Percentiles rank a stretch among this genome's conserved stretches.
These are phyloP conservation scores for Eulemur rufifrons DNA, from an alignment of 2,113 vertebrate species.

Conservation along the genomic window DNA sequence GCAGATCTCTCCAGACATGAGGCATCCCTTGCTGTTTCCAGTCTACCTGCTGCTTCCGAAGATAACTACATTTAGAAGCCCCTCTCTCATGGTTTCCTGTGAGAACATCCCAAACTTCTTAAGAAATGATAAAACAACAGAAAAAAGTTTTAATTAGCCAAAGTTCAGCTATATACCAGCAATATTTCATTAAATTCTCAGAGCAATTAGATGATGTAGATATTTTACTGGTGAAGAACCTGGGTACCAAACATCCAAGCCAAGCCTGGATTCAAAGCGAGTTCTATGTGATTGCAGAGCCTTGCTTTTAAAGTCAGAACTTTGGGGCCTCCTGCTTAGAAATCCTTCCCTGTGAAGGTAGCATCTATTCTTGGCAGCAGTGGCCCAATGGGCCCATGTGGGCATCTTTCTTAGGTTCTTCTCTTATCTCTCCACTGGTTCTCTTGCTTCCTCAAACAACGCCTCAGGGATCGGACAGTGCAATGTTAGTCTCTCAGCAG, in stretches of 20 bases:
- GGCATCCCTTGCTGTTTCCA: neutral
- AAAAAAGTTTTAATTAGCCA: neutral
- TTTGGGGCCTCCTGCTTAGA: neutral
- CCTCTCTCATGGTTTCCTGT: neutral
- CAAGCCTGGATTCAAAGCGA: neutral
- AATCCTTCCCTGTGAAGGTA: neutral
- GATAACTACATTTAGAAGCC: neutral
- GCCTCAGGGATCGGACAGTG: neutral
- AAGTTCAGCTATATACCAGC: neutral
- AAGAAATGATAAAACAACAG: neutral
- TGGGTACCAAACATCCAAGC: neutral
- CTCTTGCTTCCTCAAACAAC: neutral
- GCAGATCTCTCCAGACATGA: neutral
- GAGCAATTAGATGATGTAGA: neutral
- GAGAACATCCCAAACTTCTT: neutral
- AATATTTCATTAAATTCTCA: neutral
- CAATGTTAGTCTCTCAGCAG: neutral
- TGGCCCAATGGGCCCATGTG: neutral
- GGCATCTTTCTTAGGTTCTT: neutral
- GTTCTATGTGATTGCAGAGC: neutral
- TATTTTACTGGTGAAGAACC: neutral
- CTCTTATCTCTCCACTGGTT: neutral
- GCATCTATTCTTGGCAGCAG: neutral
- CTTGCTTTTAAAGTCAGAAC: neutral
- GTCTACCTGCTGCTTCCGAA: neutral